Conservation (phyloP, 2,888 invertebrate species). For the Dromius quadrimaculatus region DNA sequence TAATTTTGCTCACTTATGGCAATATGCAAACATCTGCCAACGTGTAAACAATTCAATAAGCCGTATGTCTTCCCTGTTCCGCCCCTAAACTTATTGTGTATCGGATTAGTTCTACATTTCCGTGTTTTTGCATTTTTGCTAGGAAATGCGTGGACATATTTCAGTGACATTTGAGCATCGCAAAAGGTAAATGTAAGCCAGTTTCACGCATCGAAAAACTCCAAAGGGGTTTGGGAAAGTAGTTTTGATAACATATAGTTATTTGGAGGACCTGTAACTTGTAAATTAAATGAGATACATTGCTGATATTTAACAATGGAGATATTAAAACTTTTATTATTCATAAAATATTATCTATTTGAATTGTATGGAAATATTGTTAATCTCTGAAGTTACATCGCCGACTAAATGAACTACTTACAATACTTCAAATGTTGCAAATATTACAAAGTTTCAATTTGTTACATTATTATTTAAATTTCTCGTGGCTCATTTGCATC, state of each 20-base stretch:
- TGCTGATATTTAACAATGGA: too few relatives aligned
- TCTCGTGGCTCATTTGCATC: conserved; percentile 27
- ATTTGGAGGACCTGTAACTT: too few relatives aligned
- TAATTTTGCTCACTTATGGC: conserved; percentile 16
- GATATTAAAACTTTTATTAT: too few relatives aligned
- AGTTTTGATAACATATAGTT: conserved; percentile 28
- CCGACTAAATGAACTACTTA: conserved; percentile 12
- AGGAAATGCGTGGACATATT: conserved; percentile 39
- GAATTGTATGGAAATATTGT: conserved; percentile 36
- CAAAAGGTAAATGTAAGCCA: conserved; percentile 29
- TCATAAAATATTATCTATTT: too few relatives aligned
- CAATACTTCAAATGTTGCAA: too few relatives aligned
- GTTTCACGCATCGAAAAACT: conserved; percentile 30
- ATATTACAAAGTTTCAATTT: too few relatives aligned
- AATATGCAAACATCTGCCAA: conserved; percentile 41
- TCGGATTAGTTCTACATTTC: conserved; percentile 41
- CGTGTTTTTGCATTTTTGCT: conserved; percentile 23
- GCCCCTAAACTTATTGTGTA: conserved; percentile 25
- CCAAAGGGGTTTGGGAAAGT: conserved; percentile 31
- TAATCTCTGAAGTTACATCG: conserved; percentile 27
- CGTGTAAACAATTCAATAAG: conserved; percentile 33
- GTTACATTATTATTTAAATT: too few relatives aligned
- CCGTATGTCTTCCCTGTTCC: conserved; percentile 30
- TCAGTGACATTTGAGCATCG: conserved; percentile 38
- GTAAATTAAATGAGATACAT: too few relatives aligned